phyloP scores from a whole-genome alignment of 2,888 invertebrate species.

The Agrenia bidenticulata region DNA sequence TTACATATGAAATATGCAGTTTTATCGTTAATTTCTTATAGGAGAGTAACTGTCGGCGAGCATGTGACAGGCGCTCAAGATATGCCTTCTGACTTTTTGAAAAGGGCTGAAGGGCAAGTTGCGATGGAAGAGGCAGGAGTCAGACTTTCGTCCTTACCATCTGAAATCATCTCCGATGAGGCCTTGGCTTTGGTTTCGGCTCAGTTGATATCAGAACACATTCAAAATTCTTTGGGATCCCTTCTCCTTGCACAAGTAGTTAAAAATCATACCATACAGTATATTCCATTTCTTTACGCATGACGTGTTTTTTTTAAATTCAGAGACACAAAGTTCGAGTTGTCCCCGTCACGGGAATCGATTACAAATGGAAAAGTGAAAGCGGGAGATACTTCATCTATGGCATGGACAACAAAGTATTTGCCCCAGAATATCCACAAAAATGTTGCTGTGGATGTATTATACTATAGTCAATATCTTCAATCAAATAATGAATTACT shows the following conservation, averaged over 20 bases:
- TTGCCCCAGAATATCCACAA: constrained; percentile 58
- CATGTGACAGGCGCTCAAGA: constrained; percentile 56
- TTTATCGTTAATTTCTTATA: constrained; percentile 42
- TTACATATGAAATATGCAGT: too few relatives aligned
- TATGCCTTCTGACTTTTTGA: constrained; percentile 58
- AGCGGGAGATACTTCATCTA: constrained; percentile 56
- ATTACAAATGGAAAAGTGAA: constrained; percentile 56
- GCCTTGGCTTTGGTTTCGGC: constrained; percentile 59
- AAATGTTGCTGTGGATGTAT: constrained; percentile 57
- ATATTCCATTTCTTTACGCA: too few relatives aligned
- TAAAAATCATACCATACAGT: too few relatives aligned
- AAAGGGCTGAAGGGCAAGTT: constrained; percentile 58
- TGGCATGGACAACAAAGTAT: constrained; percentile 57
- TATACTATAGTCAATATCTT: constrained; percentile 53
- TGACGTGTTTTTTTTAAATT: not conserved
- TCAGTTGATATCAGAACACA: constrained; percentile 58
- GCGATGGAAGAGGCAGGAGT: constrained; percentile 60
- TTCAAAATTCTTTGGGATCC: constrained; percentile 56
- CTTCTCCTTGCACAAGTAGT: constrained; percentile 59
- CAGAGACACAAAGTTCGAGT: constrained; percentile 53
- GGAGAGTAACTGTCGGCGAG: constrained; percentile 60
- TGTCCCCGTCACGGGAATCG: constrained; percentile 57
- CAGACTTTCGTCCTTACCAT: constrained; percentile 58
- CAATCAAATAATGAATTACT: too few relatives aligned
- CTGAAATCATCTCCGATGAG: constrained; percentile 59